phyloP scores from a whole-genome alignment of 2,113 vertebrate species.

The Pollimyrus isidori region DNA sequence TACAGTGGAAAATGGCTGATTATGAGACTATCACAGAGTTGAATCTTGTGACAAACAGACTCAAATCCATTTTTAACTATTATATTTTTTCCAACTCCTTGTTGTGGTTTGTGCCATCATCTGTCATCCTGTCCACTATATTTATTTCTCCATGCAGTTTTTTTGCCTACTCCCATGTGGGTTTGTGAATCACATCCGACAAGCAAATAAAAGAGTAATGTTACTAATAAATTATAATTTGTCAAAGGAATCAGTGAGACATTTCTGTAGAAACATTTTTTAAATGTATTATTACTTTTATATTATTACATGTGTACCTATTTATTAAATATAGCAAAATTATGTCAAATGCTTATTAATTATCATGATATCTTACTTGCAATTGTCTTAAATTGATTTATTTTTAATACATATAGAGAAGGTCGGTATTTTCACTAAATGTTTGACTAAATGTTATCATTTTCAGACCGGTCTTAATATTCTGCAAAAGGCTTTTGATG shows the following conservation, averaged over 20 bases:
- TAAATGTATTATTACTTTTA: neutral
- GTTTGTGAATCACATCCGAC: neutral
- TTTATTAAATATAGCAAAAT: neutral
- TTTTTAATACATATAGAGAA: neutral
- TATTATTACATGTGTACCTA: neutral
- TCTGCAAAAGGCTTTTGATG: too few species aligned
- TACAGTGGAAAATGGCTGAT: neutral
- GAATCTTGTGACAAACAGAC: neutral
- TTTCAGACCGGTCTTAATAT: neutral
- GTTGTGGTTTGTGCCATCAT: neutral
- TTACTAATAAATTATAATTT: neutral
- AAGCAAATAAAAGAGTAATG: neutral
- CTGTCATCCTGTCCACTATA: neutral
- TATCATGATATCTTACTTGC: neutral
- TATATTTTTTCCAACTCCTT: neutral
- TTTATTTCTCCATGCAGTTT: neutral
- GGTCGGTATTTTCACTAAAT: neutral
- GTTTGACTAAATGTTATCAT: neutral
- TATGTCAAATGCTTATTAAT: neutral
- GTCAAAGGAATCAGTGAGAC: neutral
- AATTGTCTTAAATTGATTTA: neutral
- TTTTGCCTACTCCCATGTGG: neutral
- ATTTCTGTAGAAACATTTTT: neutral
- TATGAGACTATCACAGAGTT: neutral
- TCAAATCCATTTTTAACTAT: neutral